Evolutionary conservation across 2,113 vertebrate genomes (phyloP).

Genomic region (Rana temporaria): DNA sequence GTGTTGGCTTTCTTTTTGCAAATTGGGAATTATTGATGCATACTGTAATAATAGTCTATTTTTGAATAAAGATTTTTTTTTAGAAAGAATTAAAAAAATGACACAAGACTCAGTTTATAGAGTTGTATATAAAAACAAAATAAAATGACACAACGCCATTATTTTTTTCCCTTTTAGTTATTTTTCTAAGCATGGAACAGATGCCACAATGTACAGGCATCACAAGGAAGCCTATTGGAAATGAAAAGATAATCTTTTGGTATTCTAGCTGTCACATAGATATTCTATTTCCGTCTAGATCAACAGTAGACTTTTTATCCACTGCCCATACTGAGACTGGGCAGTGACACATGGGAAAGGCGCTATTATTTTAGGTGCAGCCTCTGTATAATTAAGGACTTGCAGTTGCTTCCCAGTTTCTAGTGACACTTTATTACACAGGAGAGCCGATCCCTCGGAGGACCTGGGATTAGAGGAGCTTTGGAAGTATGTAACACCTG

Average conservation of each 20-base stretch:
- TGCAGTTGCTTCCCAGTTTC: not conserved
- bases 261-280: slow-evolving; percentile 37
- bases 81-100: too few relatives aligned
- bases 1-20: too few relatives aligned
- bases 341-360: slow-evolving; percentile 29
- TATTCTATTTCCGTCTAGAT: slow-evolving; percentile 17
- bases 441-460: slow-evolving; percentile 6
- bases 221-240: slow-evolving; percentile 17
- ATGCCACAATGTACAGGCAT: slow-evolving; percentile 20
- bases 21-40: too few relatives aligned
- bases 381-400: not conserved
- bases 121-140: too few relatives aligned
- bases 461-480: not conserved
- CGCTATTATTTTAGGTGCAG: slow-evolving; percentile 29
- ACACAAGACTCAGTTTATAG: too few relatives aligned
- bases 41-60: too few relatives aligned
- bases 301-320: slow-evolving; percentile 20
- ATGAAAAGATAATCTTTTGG: slow-evolving; percentile 49
- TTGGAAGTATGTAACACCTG: not conserved
- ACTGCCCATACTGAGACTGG: slow-evolving; percentile 26
- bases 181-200: slow-evolving; percentile 9
- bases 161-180: not conserved
- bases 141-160: too few relatives aligned
- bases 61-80: too few relatives aligned
- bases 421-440: slow-evolving; percentile 15